Evolutionary conservation across 2,797 vertebrate genomes (phyloP), one percentile per base, ranked within the genome.

Genomic region (Picus viridis): DNA sequence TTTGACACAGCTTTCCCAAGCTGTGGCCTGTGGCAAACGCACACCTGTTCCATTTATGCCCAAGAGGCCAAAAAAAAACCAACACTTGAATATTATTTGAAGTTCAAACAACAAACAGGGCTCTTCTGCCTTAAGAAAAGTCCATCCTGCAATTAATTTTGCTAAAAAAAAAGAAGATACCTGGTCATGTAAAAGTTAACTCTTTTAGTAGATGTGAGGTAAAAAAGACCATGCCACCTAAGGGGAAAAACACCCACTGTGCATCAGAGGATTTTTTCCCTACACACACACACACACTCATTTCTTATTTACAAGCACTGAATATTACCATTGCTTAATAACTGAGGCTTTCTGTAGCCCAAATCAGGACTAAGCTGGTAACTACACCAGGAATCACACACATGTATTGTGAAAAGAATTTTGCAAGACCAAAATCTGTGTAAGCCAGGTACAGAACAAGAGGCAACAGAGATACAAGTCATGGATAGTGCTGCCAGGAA

Each of bases 31-130:
- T 98, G 98, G 98, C 98, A 98, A 96, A 98, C 75, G 96, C 98
- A 98, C 98, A 98, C 98, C 98, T 99, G 98, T 98, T 98, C 97
- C 97, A 97, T 97, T 97, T 97, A 96, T 97, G 97, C 97, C 98
- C 98, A 97, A 95, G 98, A 98, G 97, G 96, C 97, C 96, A 96
- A 97, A 97, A 97, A 97, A 97, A 98, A 98, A 97, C 96, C 20
- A 96, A 97, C 96, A 97, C 97, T 98, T 98, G 98, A 96, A 98
- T 98, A 98, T 96, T 96, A 95, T 95, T 96, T 96, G 75, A 95
- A 92, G 86, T 95, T 97, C 96, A 95, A 95, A 92, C 92, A 95
- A 89, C 81, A 89, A 96, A 34, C 36, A 91, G 47, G 59, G 87
- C 34, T 96, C 89, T 86, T 83, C 86, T 90, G 91, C 94, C 83